These are phyloP conservation scores for Zonitis immaculata DNA, from an alignment of 2,888 invertebrate genomes.

Conservation along the genomic window DNA sequence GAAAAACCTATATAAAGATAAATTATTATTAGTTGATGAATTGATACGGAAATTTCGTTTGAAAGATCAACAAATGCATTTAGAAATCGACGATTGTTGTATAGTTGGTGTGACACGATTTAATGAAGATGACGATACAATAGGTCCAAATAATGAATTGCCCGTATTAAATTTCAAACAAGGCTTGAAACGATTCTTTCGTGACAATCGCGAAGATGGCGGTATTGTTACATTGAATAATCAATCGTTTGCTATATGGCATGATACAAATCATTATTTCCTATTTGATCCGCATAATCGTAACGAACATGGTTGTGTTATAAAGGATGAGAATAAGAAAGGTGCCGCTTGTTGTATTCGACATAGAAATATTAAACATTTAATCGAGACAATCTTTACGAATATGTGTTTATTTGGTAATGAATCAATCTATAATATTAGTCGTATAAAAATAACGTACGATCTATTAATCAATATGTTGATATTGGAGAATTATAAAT, in stretches of 20 bases:
- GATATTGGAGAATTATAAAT: too few species aligned
- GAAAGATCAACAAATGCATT: slow-evolving; percentile 35
- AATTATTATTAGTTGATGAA: slow-evolving; percentile 40
- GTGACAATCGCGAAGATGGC: slow-evolving; percentile 32
- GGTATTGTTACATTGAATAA: slow-evolving; percentile 57
- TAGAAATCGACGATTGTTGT: slow-evolving; percentile 40
- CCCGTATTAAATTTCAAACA: neutral
- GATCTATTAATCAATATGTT: too few species aligned
- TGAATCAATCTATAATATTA: slow-evolving; percentile 40
- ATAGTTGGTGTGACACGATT: slow-evolving; percentile 38
- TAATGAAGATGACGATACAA: slow-evolving; percentile 26
- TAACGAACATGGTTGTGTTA: slow-evolving; percentile 51
- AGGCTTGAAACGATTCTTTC: slow-evolving; percentile 37
- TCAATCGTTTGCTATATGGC: slow-evolving; percentile 56
- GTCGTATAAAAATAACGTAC: slow-evolving; percentile 25
- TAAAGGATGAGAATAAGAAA: slow-evolving; percentile 4
- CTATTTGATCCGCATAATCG: slow-evolving; percentile 59
- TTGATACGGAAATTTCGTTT: slow-evolving; percentile 42
- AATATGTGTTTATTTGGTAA: slow-evolving; percentile 37
- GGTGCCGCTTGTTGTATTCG: slow-evolving; percentile 49
- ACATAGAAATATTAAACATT: slow-evolving; percentile 34
- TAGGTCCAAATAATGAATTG: neutral
- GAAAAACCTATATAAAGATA: slow-evolving; percentile 33
- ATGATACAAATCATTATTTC: slow-evolving; percentile 49
- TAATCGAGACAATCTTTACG: slow-evolving; percentile 41